Percentiles rank a stretch among this genome's conserved stretches.
Evolutionary conservation across 1,140 invertebrate species (phyloP).

Genomic region (Caerostris extrusa): DNA sequence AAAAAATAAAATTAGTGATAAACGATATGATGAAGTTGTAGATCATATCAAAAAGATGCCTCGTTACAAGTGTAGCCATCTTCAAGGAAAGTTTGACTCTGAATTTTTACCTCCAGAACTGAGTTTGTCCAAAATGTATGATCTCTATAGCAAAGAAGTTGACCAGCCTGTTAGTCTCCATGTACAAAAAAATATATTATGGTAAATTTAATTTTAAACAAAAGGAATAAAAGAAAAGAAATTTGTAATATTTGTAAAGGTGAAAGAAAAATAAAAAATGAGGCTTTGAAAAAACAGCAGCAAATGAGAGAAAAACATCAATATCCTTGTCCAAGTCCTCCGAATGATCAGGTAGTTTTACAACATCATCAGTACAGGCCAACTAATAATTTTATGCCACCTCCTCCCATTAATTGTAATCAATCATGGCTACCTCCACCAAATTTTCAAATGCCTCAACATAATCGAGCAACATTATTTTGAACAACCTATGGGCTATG

Average conservation of each 20-base stretch:
- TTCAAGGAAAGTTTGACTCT: conserved; percentile 68
- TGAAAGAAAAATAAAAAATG: conserved; percentile 67
- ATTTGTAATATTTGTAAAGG: conserved; percentile 72
- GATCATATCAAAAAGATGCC: conserved; percentile 75
- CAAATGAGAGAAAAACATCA: conserved; percentile 49
- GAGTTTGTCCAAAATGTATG: conserved; percentile 71
- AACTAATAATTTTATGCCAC: conserved; percentile 53
- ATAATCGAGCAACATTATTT: conserved; percentile 73
- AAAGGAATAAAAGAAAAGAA: conserved; percentile 67
- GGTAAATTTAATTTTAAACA: conserved; percentile 68
- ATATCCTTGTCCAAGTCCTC: conserved; percentile 45
- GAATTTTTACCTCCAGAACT: conserved; percentile 72
- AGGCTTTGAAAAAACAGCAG: conserved; percentile 45
- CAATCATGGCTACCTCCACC: conserved; percentile 66
- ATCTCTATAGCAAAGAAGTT: conserved; percentile 70
- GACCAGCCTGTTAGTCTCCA: conserved; percentile 69
- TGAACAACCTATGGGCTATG: conserved; percentile 63
- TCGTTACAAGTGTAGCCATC: conserved; percentile 67
- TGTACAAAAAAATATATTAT: conserved; percentile 76
- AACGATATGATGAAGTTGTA: conserved; percentile 66
- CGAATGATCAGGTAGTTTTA: conserved; percentile 45
- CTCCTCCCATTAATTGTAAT: conserved; percentile 70
- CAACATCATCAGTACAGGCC: conserved; percentile 68
- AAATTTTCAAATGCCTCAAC: conserved; percentile 75
- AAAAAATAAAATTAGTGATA: conserved; percentile 71